These are phyloP conservation scores for Amazona ochrocephala DNA, from an alignment of 2,797 vertebrate species.

Conservation along the genomic window DNA sequence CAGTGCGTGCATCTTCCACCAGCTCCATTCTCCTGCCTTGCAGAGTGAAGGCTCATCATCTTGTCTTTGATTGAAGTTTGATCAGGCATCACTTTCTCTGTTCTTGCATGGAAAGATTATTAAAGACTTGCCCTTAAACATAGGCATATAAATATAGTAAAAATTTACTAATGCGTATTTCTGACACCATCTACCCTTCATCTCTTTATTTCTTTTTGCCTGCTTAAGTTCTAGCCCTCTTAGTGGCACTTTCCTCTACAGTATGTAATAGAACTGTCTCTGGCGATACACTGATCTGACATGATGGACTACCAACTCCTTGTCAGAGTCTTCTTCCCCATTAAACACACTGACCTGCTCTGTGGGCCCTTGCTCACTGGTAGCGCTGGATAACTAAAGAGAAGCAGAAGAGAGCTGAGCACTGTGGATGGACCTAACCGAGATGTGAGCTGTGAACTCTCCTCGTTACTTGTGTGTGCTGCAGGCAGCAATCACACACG, in stretches of 20 bases:
- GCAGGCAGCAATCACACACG: neutral
- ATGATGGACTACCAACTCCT: fast-evolving
- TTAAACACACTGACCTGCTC: neutral
- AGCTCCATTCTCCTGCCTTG: neutral
- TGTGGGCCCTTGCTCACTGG: fast-evolving
- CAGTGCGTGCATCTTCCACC: neutral
- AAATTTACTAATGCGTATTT: neutral
- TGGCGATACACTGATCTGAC: fast-evolving
- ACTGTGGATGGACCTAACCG: fast-evolving
- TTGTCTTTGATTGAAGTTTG: neutral
- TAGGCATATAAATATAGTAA: neutral
- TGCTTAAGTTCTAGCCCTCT: neutral
- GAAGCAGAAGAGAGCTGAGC: neutral
- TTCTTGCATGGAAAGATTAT: neutral
- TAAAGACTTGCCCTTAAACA: neutral
- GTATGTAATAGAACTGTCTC: fast-evolving
- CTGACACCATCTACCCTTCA: neutral
- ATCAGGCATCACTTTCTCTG: neutral
- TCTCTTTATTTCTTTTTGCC: neutral
- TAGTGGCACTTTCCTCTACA: neutral
- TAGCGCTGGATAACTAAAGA: fast-evolving
- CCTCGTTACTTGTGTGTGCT: neutral
- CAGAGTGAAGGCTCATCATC: neutral
- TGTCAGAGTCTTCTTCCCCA: fast-evolving
- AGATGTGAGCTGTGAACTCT: fast-evolving